These are phyloP conservation scores for Enteromius thamalakanensis DNA, from an alignment of 2,797 vertebrate genomes.

Conservation along the genomic window DNA sequence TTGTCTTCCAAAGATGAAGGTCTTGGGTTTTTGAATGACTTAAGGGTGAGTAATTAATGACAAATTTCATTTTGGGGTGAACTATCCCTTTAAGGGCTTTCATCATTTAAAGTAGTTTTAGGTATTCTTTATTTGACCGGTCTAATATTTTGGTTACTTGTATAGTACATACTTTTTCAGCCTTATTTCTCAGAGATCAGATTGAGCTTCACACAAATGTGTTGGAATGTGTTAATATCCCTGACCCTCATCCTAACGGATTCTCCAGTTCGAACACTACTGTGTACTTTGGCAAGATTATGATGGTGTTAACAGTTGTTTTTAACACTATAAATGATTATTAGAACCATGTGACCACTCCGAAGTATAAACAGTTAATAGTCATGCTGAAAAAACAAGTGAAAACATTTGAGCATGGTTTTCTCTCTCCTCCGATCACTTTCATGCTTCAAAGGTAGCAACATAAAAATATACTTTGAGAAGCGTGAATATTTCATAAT, in stretches of 20 bases:
- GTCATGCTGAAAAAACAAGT: slow-evolving; percentile 7
- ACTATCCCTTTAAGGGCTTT: not conserved
- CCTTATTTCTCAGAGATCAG: not conserved
- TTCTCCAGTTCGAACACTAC: not conserved
- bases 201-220: not conserved
- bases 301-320: not conserved
- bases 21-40: not conserved
- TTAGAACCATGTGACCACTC: not conserved
- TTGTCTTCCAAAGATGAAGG: not conserved
- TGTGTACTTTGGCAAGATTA: not conserved
- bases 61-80: not conserved
- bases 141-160: not conserved
- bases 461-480: slow-evolving; percentile 79
- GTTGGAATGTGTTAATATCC: not conserved
- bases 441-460: slow-evolving; percentile 63
- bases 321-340: not conserved
- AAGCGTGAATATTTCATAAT: slow-evolving; percentile 78
- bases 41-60: not conserved
- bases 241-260: not conserved
- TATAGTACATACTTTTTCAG: not conserved
- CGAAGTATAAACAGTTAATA: slow-evolving; percentile 3
- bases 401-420: slow-evolving; percentile 46
- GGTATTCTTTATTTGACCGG: not conserved
- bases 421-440: slow-evolving; percentile 54
- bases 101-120: not conserved